phyloP scores from a whole-genome alignment of 2,113 vertebrate species.

The Pungitius pungitius region DNA sequence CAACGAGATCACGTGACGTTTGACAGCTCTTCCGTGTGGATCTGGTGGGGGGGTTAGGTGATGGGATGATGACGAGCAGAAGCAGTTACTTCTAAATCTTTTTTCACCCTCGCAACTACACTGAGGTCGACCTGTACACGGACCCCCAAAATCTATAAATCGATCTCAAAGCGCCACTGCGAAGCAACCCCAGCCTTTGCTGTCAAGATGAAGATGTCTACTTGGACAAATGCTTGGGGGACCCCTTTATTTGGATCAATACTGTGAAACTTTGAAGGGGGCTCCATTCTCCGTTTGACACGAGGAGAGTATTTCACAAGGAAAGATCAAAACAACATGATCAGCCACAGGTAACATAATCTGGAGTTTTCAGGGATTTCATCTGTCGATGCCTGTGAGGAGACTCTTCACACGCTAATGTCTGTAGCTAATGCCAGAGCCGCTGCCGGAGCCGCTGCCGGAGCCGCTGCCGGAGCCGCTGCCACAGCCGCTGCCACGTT shows the following conservation, averaged over 20 bases:
- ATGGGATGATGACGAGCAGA: conserved; percentile 42
- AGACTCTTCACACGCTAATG: conserved; percentile 21
- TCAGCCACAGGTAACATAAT: conserved; percentile 43
- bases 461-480: too few species aligned
- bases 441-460: too few species aligned
- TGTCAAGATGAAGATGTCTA: conserved; percentile 16
- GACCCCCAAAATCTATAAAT: conserved; percentile 4
- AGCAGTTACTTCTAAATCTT: conserved; percentile 25
- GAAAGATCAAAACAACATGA: neutral
- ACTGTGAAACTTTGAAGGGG: neutral
- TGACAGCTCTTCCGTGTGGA: conserved; percentile 31
- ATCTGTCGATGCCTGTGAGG: conserved; percentile 29
- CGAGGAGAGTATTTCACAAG: conserved; percentile 22
- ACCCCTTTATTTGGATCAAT: conserved; percentile 47
- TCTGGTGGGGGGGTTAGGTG: conserved; percentile 37
- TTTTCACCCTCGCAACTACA: conserved; percentile 17
- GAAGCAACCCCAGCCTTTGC: conserved; percentile 19
- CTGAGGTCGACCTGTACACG: conserved; percentile 14
- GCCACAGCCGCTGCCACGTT: too few species aligned
- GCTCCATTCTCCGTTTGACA: conserved; percentile 7
- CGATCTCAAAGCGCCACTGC: conserved; percentile 14
- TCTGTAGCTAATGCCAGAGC: too few species aligned
- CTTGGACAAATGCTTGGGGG: conserved; percentile 18
- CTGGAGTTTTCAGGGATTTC: conserved; percentile 25
- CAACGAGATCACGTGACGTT: conserved; percentile 28